A percentile compares a stretch with the other conserved stretches of the same genome.
These are phyloP conservation scores for Andrena hattorfiana DNA, from an alignment of 2,888 invertebrate species.

Conservation along the genomic window DNA sequence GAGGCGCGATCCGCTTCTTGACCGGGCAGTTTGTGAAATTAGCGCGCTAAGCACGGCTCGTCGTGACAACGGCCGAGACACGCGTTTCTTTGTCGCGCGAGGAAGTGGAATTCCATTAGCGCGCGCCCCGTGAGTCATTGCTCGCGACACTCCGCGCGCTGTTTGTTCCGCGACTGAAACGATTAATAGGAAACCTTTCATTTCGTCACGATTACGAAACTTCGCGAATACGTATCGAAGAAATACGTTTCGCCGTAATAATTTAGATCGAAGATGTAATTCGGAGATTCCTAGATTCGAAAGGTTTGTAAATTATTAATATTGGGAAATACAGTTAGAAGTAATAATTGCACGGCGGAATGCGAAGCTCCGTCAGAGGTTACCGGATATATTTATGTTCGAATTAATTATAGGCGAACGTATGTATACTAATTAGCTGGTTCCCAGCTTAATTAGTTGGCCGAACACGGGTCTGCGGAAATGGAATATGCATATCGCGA, in stretches of 20 bases:
- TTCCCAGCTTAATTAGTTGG: constrained; percentile 37
- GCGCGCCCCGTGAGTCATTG: constrained; percentile 62
- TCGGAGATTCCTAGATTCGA: background rate
- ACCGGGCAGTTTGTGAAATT: constrained; percentile 56
- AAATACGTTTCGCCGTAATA: background rate
- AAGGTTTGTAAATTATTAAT: background rate
- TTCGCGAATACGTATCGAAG: background rate
- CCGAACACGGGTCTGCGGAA: background rate
- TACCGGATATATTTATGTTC: background rate
- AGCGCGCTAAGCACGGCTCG: constrained; percentile 61
- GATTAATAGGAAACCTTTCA: background rate
- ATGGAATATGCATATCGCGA: constrained; percentile 25
- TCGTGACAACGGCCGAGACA: constrained; percentile 54
- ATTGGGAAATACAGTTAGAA: background rate
- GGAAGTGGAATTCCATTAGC: constrained; percentile 74
- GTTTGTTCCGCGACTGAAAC: constrained; percentile 19
- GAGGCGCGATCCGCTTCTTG: constrained; percentile 10
- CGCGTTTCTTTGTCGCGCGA: constrained; percentile 67
- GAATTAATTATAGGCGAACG: constrained; percentile 26
- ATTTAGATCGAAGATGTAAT: background rate
- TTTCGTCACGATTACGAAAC: background rate
- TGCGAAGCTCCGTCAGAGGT: background rate
- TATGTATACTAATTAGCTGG: constrained; percentile 30
- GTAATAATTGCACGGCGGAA: background rate
- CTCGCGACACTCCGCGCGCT: constrained; percentile 39